Percentiles rank a stretch among this genome's conserved stretches.
These are phyloP conservation scores for Rhagonycha lutea DNA, from an alignment of 2,888 invertebrate species.

Conservation along the genomic window DNA sequence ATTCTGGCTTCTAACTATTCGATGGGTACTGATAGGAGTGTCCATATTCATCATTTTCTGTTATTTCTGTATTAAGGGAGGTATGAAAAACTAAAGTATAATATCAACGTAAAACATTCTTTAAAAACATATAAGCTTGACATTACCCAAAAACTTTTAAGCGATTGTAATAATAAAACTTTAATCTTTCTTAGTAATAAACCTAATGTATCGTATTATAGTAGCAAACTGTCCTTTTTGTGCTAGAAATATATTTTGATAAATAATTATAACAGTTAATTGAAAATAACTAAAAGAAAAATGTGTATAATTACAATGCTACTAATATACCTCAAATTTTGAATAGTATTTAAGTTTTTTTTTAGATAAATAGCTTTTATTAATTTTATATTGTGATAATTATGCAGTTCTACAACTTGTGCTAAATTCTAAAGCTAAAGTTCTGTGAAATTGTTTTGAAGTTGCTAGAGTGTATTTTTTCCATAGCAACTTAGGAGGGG, in stretches of 20 bases:
- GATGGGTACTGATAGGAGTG: slow-evolving; percentile 12
- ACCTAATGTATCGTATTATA: neutral
- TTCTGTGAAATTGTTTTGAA: no score
- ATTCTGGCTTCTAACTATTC: slow-evolving; percentile 16
- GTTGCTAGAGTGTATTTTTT: no score
- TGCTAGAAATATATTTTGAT: neutral
- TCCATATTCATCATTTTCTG: neutral
- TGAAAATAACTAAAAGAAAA: neutral
- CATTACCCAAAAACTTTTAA: neutral
- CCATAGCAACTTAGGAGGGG: no score
- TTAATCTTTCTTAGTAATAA: neutral
- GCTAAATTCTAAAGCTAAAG: neutral
- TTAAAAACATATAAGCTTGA: neutral
- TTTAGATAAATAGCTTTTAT: neutral
- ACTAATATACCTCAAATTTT: neutral
- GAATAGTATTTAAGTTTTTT: neutral
- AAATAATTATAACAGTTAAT: neutral
- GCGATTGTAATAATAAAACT: neutral
- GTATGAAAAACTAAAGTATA: neutral
- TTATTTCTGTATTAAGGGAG: slow-evolving; percentile 4
- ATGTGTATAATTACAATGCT: no score
- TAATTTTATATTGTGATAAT: neutral
- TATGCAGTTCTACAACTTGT: neutral
- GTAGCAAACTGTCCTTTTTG: neutral
- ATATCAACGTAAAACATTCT: no score